These are phyloP conservation scores for Acanthococcus lagerstroemiae DNA, from an alignment of 2,888 invertebrate genomes.

Conservation along the genomic window DNA sequence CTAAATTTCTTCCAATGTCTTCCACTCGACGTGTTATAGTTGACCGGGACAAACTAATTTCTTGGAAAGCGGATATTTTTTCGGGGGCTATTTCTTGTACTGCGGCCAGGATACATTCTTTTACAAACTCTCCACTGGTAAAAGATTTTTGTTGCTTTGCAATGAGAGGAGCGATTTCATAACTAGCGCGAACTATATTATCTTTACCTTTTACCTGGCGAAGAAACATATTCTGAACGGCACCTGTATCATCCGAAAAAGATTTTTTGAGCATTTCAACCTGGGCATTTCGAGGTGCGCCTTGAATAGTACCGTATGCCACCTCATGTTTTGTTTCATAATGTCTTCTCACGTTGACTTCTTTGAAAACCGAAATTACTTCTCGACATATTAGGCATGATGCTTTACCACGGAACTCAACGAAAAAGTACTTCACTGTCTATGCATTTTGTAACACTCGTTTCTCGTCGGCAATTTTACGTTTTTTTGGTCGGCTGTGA, in stretches of 20 bases:
- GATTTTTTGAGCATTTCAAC: constrained; percentile 8
- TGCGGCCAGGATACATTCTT: constrained; percentile 21
- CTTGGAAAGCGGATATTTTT: constrained; percentile 7
- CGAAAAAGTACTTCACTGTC: constrained; percentile 23
- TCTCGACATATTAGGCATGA: constrained; percentile 34
- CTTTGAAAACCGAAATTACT: constrained; percentile 33
- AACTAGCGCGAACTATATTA: constrained; percentile 3
- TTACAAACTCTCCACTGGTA: constrained; percentile 9
- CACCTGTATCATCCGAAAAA: background rate
- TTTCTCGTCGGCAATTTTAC: constrained; percentile 16
- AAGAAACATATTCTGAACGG: constrained; percentile 6
- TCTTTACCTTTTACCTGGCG: constrained; percentile 1
- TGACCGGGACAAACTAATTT: background rate
- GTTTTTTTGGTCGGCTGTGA: constrained; percentile 5
- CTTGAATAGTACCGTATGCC: background rate
- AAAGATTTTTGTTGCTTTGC: constrained; percentile 6
- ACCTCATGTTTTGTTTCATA: constrained; percentile 34
- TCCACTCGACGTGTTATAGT: constrained; percentile 12
- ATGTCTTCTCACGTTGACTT: constrained; percentile 34
- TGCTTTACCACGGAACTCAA: constrained; percentile 22
- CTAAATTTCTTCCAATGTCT: constrained; percentile 20
- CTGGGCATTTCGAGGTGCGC: background rate
- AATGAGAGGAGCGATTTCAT: constrained; percentile 6
- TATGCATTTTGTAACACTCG: constrained; percentile 21
- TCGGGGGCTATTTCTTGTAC: constrained; percentile 5